Evolutionary conservation across 2,797 vertebrate species (phyloP).

Genomic region (Halcyon badia): DNA sequence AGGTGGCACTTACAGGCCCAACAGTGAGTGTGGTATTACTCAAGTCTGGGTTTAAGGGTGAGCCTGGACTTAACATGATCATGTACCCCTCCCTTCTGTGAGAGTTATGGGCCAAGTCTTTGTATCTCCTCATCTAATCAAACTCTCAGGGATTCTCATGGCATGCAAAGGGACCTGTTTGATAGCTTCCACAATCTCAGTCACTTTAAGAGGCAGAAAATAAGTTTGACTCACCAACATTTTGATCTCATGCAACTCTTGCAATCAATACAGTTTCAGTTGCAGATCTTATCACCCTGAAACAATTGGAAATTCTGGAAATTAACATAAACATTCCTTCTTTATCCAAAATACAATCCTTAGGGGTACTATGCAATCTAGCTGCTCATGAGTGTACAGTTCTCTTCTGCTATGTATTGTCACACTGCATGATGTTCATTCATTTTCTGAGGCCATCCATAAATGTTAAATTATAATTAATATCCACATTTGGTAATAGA

Average conservation of each 20-base stretch:
- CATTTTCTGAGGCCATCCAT: background rate
- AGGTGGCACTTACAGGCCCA: background rate
- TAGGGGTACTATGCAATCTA: background rate
- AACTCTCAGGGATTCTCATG: background rate
- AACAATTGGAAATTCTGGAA: background rate
- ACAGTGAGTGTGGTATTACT: background rate
- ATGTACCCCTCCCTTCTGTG: background rate
- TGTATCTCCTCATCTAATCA: background rate
- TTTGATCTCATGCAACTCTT: background rate
- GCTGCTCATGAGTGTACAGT: background rate
- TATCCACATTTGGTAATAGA: background rate
- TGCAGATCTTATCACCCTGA: background rate
- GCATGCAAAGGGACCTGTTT: background rate
- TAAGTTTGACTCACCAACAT: background rate
- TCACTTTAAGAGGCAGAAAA: background rate
- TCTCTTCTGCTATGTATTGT: background rate
- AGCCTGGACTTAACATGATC: background rate
- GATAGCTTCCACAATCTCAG: background rate
- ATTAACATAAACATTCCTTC: background rate
- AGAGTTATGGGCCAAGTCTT: background rate
- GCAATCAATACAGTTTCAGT: no score
- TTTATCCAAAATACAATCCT: background rate
- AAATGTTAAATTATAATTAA: background rate
- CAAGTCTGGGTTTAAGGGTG: background rate
- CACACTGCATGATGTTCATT: background rate